phyloP scores from a whole-genome alignment of 1,140 invertebrate genomes.

The Drosophila subobscura region DNA sequence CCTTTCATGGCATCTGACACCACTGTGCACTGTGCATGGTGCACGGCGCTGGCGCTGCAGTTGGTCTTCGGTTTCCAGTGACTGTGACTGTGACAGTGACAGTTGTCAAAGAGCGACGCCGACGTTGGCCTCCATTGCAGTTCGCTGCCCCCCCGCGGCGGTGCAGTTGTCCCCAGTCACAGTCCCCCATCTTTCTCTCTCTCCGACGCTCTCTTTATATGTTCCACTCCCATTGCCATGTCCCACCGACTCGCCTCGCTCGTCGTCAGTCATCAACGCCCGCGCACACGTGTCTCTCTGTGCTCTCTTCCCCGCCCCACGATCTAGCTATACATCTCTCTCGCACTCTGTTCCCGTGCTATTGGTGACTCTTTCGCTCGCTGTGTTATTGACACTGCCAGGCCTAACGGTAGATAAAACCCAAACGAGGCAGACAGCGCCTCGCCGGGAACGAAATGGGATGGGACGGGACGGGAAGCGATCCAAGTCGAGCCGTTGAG shows the following conservation, averaged over 20 bases:
- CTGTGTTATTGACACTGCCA: slow-evolving; percentile 74
- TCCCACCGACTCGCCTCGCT: background rate
- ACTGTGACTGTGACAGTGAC: slow-evolving; percentile 69
- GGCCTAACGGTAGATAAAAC: slow-evolving; percentile 78
- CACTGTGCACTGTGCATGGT: slow-evolving; percentile 20
- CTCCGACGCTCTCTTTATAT: slow-evolving; percentile 9
- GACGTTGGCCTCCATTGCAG: slow-evolving; percentile 71
- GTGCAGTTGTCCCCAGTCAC: background rate
- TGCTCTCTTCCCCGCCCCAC: background rate
- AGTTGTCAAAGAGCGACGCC: slow-evolving; percentile 59
- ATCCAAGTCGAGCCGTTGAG: slow-evolving; percentile 9
- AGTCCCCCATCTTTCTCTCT: slow-evolving; percentile 6
- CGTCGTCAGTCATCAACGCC: slow-evolving; percentile 56
- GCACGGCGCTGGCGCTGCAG: slow-evolving; percentile 13
- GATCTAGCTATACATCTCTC: background rate
- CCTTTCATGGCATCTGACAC: background rate
- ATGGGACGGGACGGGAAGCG: slow-evolving; percentile 7
- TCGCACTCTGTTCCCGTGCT: background rate
- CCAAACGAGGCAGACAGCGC: slow-evolving; percentile 59
- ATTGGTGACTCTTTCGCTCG: background rate
- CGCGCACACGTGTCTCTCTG: slow-evolving; percentile 48
- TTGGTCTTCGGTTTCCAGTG: slow-evolving; percentile 36
- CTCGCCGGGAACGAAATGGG: slow-evolving; percentile 59
- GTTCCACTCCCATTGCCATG: slow-evolving; percentile 2
- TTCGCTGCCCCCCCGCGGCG: slow-evolving; percentile 2